A percentile compares a stretch with the other conserved stretches of the same genome.
These are phyloP conservation scores for Lasioglossum villosulum DNA, from an alignment of 2,888 invertebrate species.

Conservation along the genomic window DNA sequence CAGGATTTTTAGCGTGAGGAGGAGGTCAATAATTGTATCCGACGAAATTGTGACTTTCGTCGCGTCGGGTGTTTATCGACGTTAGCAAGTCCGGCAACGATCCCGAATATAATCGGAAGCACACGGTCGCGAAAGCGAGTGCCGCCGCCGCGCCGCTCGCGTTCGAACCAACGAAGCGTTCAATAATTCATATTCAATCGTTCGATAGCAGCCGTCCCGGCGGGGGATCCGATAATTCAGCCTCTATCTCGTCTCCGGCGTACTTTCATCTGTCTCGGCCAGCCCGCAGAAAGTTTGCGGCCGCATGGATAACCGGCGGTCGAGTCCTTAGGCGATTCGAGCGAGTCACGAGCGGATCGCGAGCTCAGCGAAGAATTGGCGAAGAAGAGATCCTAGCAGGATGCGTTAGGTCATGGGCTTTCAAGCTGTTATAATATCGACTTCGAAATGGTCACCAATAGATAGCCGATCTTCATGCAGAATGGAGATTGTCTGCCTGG, in stretches of 20 bases:
- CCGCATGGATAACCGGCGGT: conserved; percentile 3
- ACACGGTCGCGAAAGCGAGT: conserved; percentile 1
- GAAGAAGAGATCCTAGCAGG: conserved; percentile 20
- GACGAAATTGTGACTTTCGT: background rate
- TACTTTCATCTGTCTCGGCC: conserved; percentile 44
- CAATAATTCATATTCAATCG: conserved; percentile 50
- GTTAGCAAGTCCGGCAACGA: background rate
- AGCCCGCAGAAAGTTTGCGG: conserved; percentile 42
- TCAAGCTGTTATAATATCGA: conserved; percentile 1
- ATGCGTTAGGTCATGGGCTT: conserved; percentile 10
- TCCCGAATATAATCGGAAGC: conserved; percentile 34
- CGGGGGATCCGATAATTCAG: conserved; percentile 44
- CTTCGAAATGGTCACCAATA: background rate
- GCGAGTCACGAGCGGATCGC: conserved; percentile 13
- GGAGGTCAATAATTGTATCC: background rate
- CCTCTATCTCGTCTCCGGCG: conserved; percentile 23
- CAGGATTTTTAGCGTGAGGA: background rate
- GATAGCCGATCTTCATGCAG: background rate
- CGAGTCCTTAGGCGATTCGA: conserved; percentile 24
- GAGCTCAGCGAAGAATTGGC: background rate
- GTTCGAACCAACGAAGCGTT: conserved; percentile 4
- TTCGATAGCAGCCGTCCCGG: conserved; percentile 39
- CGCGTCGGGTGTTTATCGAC: background rate
- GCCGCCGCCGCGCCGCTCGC: background rate
- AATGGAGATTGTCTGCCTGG: background rate